A percentile compares a stretch with the other conserved stretches of the same genome.
Evolutionary conservation across 2,113 vertebrate species (phyloP).

Genomic region (Notothenia rossii): DNA sequence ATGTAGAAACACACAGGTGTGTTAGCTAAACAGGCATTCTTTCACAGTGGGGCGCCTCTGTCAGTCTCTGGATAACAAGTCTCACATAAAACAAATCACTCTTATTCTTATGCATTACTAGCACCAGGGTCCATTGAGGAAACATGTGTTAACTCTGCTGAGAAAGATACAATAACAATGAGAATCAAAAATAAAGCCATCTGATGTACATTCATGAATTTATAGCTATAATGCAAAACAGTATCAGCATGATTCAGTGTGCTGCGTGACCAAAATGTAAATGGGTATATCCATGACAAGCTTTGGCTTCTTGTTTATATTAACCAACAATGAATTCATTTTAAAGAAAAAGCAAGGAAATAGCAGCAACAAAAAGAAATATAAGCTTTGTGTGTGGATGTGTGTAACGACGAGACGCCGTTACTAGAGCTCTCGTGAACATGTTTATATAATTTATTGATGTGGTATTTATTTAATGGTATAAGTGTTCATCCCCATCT

Average conservation of each 20-base stretch:
- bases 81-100: too few relatives aligned
- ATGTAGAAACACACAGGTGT: neutral
- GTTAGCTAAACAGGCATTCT: neutral
- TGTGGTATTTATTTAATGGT: too few relatives aligned
- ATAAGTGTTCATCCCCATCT: too few relatives aligned
- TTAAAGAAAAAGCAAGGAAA: neutral
- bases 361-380: neutral
- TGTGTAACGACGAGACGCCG: neutral
- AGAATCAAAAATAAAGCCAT: too few relatives aligned
- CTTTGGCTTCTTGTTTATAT: neutral
- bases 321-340: neutral
- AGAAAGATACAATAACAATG: neutral
- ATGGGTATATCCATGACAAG: neutral
- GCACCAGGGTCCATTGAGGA: neutral
- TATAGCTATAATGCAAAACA: too few relatives aligned
- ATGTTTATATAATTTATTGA: too few relatives aligned
- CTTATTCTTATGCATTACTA: neutral
- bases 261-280: neutral
- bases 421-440: too few relatives aligned
- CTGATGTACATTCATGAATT: neutral
- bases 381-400: too few relatives aligned
- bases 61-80: neutral
- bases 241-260: neutral
- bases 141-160: neutral
- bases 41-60: neutral